phyloP scores from a whole-genome alignment of 2,113 vertebrate species.

The Felis chaus region DNA sequence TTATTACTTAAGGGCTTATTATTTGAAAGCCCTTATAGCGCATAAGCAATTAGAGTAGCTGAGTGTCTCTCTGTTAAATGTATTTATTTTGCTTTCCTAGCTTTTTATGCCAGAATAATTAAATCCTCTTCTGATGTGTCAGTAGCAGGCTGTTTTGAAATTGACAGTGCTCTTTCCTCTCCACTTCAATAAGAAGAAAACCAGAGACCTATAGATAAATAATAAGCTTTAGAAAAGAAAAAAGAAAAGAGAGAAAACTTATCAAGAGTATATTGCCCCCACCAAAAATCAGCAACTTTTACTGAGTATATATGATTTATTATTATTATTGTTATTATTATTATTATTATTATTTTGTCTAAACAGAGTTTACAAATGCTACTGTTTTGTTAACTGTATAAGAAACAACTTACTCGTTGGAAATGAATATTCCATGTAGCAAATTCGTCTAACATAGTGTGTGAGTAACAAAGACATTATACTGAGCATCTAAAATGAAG shows the following conservation, averaged over 20 bases:
- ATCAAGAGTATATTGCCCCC: neutral
- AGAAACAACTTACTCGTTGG: neutral
- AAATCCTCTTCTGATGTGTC: conserved; percentile 78
- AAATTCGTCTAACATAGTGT: neutral
- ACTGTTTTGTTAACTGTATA: neutral
- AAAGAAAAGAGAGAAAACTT: neutral
- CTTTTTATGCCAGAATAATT: conserved; percentile 84
- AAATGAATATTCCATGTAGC: conserved; percentile 37
- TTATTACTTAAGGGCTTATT: conserved; percentile 87
- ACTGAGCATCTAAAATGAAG: neutral
- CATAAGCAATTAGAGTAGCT: conserved; percentile 81
- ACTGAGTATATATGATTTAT: conserved; percentile 45
- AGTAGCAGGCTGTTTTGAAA: conserved; percentile 72
- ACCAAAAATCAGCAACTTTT: neutral
- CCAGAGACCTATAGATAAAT: neutral
- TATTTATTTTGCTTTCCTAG: conserved; percentile 84
- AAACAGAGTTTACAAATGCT: neutral
- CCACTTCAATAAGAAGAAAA: conserved; percentile 57
- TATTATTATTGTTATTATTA: neutral
- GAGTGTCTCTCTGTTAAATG: conserved; percentile 79
- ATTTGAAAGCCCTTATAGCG: conserved; percentile 83
- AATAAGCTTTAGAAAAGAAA: conserved; percentile 20
- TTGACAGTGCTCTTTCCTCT: conserved; percentile 48
- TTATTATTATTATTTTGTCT: neutral
- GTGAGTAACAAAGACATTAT: neutral